Evolutionary conservation across 2,888 invertebrate species (phyloP).

Genomic region (Crossocerus cetratus): DNA sequence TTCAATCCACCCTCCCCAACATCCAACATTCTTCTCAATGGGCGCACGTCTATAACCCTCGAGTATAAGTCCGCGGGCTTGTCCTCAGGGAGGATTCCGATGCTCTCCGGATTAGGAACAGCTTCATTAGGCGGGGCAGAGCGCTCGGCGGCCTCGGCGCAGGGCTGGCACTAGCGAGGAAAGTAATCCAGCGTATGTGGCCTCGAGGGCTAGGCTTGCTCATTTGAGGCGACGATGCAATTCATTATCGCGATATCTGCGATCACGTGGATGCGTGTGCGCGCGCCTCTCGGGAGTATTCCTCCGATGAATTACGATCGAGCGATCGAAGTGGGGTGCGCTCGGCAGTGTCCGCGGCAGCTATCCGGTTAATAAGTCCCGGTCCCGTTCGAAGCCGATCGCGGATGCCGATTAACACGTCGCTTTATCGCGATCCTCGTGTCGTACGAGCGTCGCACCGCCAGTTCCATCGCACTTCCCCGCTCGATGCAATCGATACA

Average conservation of each 20-base stretch:
- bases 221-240: slow-evolving; percentile 57
- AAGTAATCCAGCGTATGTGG: neutral
- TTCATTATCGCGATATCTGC: slow-evolving; percentile 62
- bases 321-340: slow-evolving; percentile 27
- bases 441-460: slow-evolving; percentile 33
- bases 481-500: too few relatives aligned
- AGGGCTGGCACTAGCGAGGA: neutral
- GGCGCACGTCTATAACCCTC: too few relatives aligned
- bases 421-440: slow-evolving; percentile 43
- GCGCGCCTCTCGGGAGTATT: slow-evolving; percentile 17
- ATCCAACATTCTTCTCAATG: too few relatives aligned
- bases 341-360: slow-evolving; percentile 2
- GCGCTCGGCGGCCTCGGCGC: neutral
- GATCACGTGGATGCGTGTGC: slow-evolving; percentile 29
- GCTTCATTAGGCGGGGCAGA: neutral
- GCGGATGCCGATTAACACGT: slow-evolving; percentile 48
- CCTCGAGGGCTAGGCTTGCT: slow-evolving; percentile 7
- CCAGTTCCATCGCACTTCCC: neutral
- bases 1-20: too few relatives aligned
- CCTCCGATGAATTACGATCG: slow-evolving; percentile 60
- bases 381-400: slow-evolving; percentile 57
- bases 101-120: neutral
- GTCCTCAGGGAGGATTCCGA: too few relatives aligned
- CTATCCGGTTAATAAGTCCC: slow-evolving; percentile 60
- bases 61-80: too few relatives aligned